These are phyloP conservation scores for Magallana ariakensis DNA, from an alignment of 1,140 invertebrate genomes.

Conservation along the genomic window DNA sequence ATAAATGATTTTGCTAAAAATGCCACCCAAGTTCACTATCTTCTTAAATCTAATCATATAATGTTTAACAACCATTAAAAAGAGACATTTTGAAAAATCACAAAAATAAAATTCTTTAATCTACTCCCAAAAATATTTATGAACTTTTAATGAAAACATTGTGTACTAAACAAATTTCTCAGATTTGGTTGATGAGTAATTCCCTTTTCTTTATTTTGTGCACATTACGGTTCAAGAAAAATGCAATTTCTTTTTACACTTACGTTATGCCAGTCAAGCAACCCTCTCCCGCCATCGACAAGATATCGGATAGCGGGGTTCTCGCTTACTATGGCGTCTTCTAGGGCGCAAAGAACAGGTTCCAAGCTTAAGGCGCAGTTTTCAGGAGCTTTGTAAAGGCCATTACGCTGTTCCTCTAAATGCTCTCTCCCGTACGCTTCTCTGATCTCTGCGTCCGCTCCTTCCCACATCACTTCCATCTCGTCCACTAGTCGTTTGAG, in stretches of 20 bases:
- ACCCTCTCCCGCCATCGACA: slow-evolving; percentile 11
- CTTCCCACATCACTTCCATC: slow-evolving; percentile 39
- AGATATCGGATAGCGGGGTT: slow-evolving; percentile 44
- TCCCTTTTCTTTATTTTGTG: no score
- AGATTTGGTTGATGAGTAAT: no score
- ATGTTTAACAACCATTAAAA: no score
- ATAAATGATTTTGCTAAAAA: no score
- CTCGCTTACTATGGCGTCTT: slow-evolving; percentile 40
- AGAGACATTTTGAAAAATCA: no score
- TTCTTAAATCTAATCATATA: no score
- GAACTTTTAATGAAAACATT: no score
- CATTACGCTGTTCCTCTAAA: slow-evolving; percentile 5
- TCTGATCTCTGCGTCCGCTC: slow-evolving; percentile 33
- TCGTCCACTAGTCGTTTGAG: slow-evolving; percentile 40
- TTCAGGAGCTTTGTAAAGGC: background rate
- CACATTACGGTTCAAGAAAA: no score
- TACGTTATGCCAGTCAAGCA: background rate
- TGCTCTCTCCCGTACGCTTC: slow-evolving; percentile 42
- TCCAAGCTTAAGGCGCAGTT: background rate
- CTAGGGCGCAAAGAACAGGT: slow-evolving; percentile 39
- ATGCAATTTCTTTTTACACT: background rate
- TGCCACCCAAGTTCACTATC: no score
- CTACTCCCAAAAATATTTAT: no score
- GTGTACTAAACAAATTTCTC: no score
- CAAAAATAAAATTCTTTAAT: no score